Conservation (phyloP, 2,113 vertebrate species). For the Gadus chalcogrammus region DNA sequence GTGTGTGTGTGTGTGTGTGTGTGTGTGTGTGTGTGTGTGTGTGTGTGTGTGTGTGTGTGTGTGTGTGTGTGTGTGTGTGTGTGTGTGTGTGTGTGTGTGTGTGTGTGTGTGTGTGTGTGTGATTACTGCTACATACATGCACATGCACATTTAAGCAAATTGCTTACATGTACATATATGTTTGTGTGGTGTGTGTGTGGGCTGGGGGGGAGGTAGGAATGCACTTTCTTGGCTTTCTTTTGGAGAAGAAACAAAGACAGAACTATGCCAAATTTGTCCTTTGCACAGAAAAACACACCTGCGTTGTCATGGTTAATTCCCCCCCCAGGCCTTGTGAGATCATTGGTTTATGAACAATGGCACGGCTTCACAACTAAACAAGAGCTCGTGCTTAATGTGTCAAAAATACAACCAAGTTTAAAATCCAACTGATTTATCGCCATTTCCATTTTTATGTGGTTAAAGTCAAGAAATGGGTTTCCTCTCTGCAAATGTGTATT, state of each 20-base stretch:
- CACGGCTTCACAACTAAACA: conserved; percentile 48
- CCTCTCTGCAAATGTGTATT: too few relatives aligned
- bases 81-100: too few relatives aligned
- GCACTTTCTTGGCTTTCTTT: conserved; percentile 31
- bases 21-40: too few relatives aligned
- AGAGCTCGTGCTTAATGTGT: conserved; percentile 6
- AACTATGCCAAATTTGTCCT: conserved; percentile 30
- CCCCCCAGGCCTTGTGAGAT: conserved; percentile 51
- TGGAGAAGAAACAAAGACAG: conserved; percentile 44
- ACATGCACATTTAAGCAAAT: not conserved
- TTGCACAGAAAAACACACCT: conserved; percentile 55
- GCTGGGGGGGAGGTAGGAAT: not conserved
- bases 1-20: too few relatives aligned
- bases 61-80: too few relatives aligned
- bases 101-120: too few relatives aligned
- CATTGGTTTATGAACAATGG: conserved; percentile 59
- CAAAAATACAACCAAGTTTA: too few relatives aligned
- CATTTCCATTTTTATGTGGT: too few relatives aligned
- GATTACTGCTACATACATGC: not conserved
- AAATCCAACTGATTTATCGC: too few relatives aligned
- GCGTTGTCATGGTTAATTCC: conserved; percentile 48
- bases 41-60: too few relatives aligned
- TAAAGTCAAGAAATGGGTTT: too few relatives aligned
- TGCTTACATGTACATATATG: not conserved
- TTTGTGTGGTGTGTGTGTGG: not conserved